phyloP scores from a whole-genome alignment of 2,797 vertebrate genomes.

The Squalus acanthias region DNA sequence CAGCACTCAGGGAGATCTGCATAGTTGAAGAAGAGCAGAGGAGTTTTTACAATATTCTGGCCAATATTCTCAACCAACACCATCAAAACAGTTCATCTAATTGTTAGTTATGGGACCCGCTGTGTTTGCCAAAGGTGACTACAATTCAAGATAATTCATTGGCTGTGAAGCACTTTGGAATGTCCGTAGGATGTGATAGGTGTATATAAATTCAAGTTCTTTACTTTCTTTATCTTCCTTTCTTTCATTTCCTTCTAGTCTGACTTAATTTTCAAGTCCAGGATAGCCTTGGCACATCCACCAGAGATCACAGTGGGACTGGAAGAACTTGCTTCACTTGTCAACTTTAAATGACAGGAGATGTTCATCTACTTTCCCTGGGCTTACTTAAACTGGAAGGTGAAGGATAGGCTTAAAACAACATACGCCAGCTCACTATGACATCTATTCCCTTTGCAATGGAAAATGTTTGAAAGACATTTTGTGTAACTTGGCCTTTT shows the following conservation, averaged over 20 bases:
- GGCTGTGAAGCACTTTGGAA: not conserved
- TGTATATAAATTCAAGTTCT: not conserved
- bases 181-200: not conserved
- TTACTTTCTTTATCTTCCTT: no score
- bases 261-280: not conserved
- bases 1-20: not conserved
- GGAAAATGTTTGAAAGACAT: slow-evolving; percentile 10
- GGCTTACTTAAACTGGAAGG: no score
- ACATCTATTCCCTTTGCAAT: not conserved
- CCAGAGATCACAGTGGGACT: slow-evolving; percentile 13
- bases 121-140: not conserved
- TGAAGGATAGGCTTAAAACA: not conserved
- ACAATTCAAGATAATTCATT: not conserved
- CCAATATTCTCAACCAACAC: not conserved
- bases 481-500: not conserved
- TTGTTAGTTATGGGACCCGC: not conserved
- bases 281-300: not conserved
- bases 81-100: not conserved
- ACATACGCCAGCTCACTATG: not conserved
- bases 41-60: not conserved
- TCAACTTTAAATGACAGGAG: not conserved
- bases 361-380: not conserved
- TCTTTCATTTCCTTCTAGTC: not conserved
- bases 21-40: not conserved
- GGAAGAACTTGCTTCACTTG: not conserved